Evolutionary conservation across 2,888 invertebrate species (phyloP), one percentile per base, ranked within the genome.

Genomic region (Helobdella robusta): DNA sequence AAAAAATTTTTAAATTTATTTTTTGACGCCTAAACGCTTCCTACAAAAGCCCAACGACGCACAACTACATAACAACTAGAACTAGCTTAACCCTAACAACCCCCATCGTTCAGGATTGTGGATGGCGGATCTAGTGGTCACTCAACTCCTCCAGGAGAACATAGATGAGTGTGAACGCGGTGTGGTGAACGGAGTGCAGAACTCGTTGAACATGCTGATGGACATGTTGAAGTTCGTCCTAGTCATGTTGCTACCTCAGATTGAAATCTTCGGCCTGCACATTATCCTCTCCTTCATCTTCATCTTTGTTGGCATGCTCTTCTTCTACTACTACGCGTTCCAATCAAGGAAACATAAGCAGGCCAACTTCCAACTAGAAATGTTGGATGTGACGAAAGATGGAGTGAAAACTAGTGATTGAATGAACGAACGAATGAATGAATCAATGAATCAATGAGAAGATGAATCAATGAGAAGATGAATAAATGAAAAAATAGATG

Each of bases 81-180:
- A n/a, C n/a, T n/a, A n/a, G n/a, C n/a, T n/a, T n/a, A n/a, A n/a
- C n/a, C n/a, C n/a, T n/a, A n/a, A n/a, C n/a, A n/a, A n/a, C n/a
- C n/a, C n/a, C n/a, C 8, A 52, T 52, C 30, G n/a, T 67, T 1
- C 72, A 82, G 83, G 83, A n/a, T 72, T 83, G 35, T 83, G 83
- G 83, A 75, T 82, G 65, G 77, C 81, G 2, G 83, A 83, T 72
- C 72, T 83, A 65, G 77, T 81, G 1, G 80, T 83, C 23, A 82
- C 80, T 20, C 83, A 83, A 73, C 74, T 82, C 28, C 76, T 83
- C 66, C 80, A 83, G 72, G 82, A 83, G 73, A 73, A 73, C 18
- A 80, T 83, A 1, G 72, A 69, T 4, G 82, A 83, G 67, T 68
- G 72, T 2, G 78, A 82, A 68, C 74, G 82, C 28, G 83, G 83